Base-by-base conservation (phyloP, 2,888 invertebrate species). In the Onthophagus sagittarius region DNA sequence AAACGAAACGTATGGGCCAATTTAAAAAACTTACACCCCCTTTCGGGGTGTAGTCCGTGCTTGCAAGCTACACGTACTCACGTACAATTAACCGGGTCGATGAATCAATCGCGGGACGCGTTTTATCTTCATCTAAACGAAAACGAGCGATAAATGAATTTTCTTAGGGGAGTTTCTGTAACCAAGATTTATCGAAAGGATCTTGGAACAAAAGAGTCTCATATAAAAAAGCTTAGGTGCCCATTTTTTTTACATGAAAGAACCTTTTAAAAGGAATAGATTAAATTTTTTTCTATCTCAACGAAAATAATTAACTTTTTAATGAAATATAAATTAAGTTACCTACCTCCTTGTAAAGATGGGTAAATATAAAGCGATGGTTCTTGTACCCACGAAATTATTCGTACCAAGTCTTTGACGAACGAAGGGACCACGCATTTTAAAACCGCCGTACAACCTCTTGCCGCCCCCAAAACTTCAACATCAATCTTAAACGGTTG, bases 331-430 rank as follows among this genome's bases (percentile, higher is more conserved):
- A 23, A 23, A 23, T 23, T 23, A 23, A 23, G 33, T 15, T 23
- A 72, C 73, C 71, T 74, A 92, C 92, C 92, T 87, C 92, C 92
- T 88, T 92, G 92, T 74, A 91, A 85, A 75, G 92, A 91, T 78
- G 92, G 92, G 83, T 92, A 92, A 80, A 92, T 91, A 85, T 90
- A 91, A 85, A 91, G 90, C 77, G 90, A 88, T 74, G 92, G 92
- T 83, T 92, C 92, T 85, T 92, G 92, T 78, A 92, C 88, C 92
- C 92, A 92, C 74, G 92, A 91, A 80, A 92, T 91, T 77, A 92
- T 92, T 82, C 91, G 88, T 79, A 92, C 92, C 84, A 91, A 86
- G 86, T 92, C 92, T 85, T 90, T 91, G 79, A 92, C 92, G 84
- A 91, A 91, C 82, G 90, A 90, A 80, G 92, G 92, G 80, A 92